These are phyloP conservation scores for Leptosomus discolor DNA, from an alignment of 2,113 vertebrate species.

Conservation along the genomic window DNA sequence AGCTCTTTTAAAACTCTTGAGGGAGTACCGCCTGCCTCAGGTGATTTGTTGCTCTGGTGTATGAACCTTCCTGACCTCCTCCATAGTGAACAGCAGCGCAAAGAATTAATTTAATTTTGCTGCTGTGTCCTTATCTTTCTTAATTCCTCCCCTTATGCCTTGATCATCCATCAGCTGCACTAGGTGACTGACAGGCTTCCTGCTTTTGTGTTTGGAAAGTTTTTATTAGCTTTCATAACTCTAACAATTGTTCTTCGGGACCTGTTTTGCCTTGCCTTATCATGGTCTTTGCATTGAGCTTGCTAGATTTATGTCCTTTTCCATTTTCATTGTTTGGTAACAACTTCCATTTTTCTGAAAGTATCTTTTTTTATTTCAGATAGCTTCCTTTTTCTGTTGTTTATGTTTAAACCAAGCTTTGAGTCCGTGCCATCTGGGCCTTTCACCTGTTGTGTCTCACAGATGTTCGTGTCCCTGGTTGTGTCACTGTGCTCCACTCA, in stretches of 20 bases:
- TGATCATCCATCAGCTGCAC: constrained; percentile 21
- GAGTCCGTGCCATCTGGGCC: neutral
- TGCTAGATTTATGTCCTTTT: neutral
- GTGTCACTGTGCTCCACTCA: rapidly evolving
- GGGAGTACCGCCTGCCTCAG: neutral
- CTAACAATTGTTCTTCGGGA: neutral
- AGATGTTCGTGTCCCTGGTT: rapidly evolving
- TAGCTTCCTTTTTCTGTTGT: neutral
- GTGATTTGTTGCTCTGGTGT: constrained; percentile 3
- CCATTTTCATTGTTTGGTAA: constrained; percentile 6
- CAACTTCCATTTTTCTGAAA: neutral
- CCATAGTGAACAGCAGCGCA: neutral
- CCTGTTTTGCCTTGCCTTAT: neutral
- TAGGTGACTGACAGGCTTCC: constrained; percentile 47
- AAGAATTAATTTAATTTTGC: constrained; percentile 55
- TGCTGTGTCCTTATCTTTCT: constrained; percentile 52
- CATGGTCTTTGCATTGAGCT: neutral
- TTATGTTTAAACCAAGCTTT: neutral
- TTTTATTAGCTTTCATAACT: constrained; percentile 14
- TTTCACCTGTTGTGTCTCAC: neutral
- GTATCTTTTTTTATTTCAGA: neutral
- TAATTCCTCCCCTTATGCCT: constrained; percentile 42
- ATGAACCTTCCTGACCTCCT: constrained; percentile 15
- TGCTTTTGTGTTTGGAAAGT: constrained; percentile 38
- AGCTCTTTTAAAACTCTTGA: neutral